Evolutionary conservation across 2,113 vertebrate species (phyloP), one percentile per base, ranked within the genome.

Genomic region (Amazona vittata): DNA sequence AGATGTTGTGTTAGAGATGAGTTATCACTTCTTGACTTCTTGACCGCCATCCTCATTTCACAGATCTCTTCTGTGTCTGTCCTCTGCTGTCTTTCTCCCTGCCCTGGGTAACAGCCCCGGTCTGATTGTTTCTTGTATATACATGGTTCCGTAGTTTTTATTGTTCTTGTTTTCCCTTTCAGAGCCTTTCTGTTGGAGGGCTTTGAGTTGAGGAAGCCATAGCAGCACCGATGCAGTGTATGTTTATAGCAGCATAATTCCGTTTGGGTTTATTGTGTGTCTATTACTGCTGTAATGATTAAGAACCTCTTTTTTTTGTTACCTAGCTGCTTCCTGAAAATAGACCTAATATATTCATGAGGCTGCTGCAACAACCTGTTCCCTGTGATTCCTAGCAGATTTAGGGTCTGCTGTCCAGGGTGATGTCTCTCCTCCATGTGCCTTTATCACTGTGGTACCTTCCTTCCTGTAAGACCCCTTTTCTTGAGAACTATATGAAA

Each of bases 51-150:
- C 50, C 49, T n/a, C 41, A 6, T 57, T 62, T 65, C 70, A 35
- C 1, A 1, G 11, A 26, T 70, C 55, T 83, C 15, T 86, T 33
- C 43, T 17, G 15, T 65, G 35, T 9, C 22, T 60, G 14, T 59
- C 13, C 21, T 82, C 33, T 76, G 50, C 43, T 82, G 1, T 52
- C 26, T 15, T 24, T 47, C 28, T 20, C 11, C 25, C 31, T 7
- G 5, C 14, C 16, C 21, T 0, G 12, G 21, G 11, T 49, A 15
- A 46, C 31, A 65, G 29, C 67, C 37, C 14, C 1, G 6, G 5
- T 19, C 10, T 47, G 63, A 33, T 49, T 52, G 26, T 82, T 92
- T 47, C 25, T 70, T 35, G 8, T 20, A 5, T n/a, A 49, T 8
- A 57, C 1, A 6, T 62, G 28, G 5, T 47, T 74, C 43, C 1